A percentile compares a stretch with the other conserved stretches of the same genome.
Evolutionary conservation across 2,113 vertebrate genomes (phyloP).

Genomic region (Crotalus horridus): DNA sequence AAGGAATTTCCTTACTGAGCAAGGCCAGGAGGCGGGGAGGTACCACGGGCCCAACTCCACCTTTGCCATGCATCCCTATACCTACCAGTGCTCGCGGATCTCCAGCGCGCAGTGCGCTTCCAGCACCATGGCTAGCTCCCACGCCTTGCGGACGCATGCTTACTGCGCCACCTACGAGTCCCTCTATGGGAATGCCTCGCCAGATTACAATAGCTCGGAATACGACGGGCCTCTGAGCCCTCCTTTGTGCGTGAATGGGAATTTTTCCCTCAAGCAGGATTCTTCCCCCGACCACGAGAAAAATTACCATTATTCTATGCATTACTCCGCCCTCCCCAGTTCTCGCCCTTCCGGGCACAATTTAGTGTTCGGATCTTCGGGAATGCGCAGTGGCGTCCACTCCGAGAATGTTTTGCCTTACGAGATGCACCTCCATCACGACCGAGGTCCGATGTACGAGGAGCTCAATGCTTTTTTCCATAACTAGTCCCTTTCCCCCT

Average conservation of each 20-base stretch:
- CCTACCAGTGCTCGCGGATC: slow-evolving; percentile 85
- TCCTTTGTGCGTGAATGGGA: slow-evolving; percentile 88
- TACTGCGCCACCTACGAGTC: slow-evolving; percentile 87
- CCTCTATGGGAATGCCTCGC: slow-evolving; percentile 85
- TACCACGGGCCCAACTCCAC: slow-evolving; percentile 85
- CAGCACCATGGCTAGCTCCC: slow-evolving; percentile 76
- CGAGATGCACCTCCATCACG: slow-evolving; percentile 92
- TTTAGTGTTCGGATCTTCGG: slow-evolving; percentile 85
- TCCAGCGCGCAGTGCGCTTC: slow-evolving; percentile 86
- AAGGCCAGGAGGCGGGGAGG: slow-evolving; percentile 82
- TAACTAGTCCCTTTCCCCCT: slow-evolving; percentile 70
- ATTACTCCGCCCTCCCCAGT: slow-evolving; percentile 87
- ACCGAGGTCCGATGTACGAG: slow-evolving; percentile 86
- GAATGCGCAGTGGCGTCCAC: slow-evolving; percentile 84
- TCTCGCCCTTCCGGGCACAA: slow-evolving; percentile 81
- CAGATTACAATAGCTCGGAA: slow-evolving; percentile 94
- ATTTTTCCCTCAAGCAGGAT: slow-evolving; percentile 92
- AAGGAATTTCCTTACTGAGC: slow-evolving; percentile 92
- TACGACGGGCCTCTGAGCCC: slow-evolving; percentile 88
- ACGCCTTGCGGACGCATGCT: slow-evolving; percentile 85
- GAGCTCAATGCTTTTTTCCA: slow-evolving; percentile 96
- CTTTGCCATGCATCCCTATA: slow-evolving; percentile 90
- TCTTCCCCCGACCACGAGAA: slow-evolving; percentile 88
- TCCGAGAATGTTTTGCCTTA: slow-evolving; percentile 93
- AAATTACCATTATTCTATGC: slow-evolving; percentile 95